A percentile compares a stretch with the other conserved stretches of the same genome.
Evolutionary conservation across 2,888 invertebrate species (phyloP).

Genomic region (Drosophila barbarae): DNA sequence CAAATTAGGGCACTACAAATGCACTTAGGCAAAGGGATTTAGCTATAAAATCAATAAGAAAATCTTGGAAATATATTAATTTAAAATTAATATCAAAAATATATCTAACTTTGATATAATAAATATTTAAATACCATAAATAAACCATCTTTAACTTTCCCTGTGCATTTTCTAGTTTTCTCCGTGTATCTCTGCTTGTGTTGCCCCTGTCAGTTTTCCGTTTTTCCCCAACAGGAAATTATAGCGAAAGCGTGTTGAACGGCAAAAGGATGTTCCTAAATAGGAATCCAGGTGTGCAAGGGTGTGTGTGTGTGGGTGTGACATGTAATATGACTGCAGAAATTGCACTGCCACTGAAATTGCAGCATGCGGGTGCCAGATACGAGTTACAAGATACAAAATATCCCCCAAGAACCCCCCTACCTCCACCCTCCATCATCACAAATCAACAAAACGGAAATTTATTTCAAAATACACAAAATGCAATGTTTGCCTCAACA

Average conservation of each 20-base stretch:
- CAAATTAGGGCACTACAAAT: slow-evolving; percentile 32
- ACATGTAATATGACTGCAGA: slow-evolving; percentile 67
- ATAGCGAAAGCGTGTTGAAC: slow-evolving; percentile 67
- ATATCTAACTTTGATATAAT: background rate
- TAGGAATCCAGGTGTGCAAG: slow-evolving; percentile 34
- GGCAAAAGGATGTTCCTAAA: slow-evolving; percentile 60
- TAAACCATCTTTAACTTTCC: background rate
- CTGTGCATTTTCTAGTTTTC: background rate
- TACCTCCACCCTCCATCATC: slow-evolving; percentile 14
- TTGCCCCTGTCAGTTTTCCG: slow-evolving; percentile 22
- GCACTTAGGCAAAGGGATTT: background rate
- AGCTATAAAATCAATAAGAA: too few species aligned
- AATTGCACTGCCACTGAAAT: slow-evolving; percentile 50
- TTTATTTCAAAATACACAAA: slow-evolving; percentile 69
- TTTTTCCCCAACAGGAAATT: slow-evolving; percentile 62
- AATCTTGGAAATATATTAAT: too few species aligned
- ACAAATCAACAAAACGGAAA: slow-evolving; percentile 72
- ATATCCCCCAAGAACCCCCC: background rate
- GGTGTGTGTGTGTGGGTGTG: slow-evolving; percentile 23
- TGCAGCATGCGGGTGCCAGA: slow-evolving; percentile 57
- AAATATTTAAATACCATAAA: background rate
- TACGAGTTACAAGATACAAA: slow-evolving; percentile 49
- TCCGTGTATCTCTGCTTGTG: background rate
- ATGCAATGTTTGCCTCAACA: slow-evolving; percentile 46
- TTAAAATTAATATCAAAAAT: background rate